Evolutionary conservation across 2,113 vertebrate species (phyloP), one percentile per base, ranked within the genome.

Genomic region (Meleagris gallopavo): DNA sequence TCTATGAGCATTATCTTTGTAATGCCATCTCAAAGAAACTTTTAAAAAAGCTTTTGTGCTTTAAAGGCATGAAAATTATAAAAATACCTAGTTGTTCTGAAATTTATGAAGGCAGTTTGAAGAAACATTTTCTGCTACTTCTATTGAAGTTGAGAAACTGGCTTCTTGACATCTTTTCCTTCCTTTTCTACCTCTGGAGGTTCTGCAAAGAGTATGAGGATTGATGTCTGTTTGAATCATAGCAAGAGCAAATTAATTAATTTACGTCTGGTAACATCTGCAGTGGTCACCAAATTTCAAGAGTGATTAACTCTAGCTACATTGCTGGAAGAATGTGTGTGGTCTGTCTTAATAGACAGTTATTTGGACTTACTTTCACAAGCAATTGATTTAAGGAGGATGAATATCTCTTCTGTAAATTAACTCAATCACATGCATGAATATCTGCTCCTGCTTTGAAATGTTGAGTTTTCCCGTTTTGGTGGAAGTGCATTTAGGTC

Each of bases 171-270:
- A 74, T 88, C 24, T 72, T 36, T 58, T 79, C 20, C n/a, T 95
- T 69, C 40, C 38, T 18, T 66, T 79, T 89, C 45, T 55, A 6
- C 50, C 32, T 91, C 61, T 83, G 50, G 46, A 69, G 25, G 27
- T 66, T 40, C 36, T 71, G 11, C 67, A 60, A 58, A 27, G 54
- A 61, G 10, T 5, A 17, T 48, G 40, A 78, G 67, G 89, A 73
- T 0, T 0, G 19, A 40, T 89, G 19, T 62, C 40, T 86, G 0
- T 50, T 45, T 69, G 72, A 88, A 80, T 72, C 29, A 48, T 52
- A 83, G 66, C 25, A 86, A 87, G 46, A 92, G 18, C 45, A 14
- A 89, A 71, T 90, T 85, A 75, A 41, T 89, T 85, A 75, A 41
- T 89, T 87, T 78, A 64, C 24, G 52, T 83, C 45, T 57, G 12